Conservation (phyloP, 1,140 invertebrate species). For the Heliconius congener region DNA sequence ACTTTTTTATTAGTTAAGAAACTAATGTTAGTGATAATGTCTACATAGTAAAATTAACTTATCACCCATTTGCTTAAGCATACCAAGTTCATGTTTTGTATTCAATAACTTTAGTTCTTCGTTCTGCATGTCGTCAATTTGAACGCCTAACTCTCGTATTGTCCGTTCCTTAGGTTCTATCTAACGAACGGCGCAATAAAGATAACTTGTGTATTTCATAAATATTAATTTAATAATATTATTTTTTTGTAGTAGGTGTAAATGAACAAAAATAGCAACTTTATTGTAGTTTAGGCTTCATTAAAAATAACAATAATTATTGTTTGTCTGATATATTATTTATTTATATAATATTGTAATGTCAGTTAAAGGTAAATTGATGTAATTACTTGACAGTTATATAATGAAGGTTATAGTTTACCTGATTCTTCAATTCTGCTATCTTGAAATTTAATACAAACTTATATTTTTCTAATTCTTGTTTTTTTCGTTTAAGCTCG, state of each 20-base stretch:
- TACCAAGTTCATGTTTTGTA: conserved; percentile 76
- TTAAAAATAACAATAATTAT: neutral
- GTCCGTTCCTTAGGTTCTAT: conserved; percentile 86
- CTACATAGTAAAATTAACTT: neutral
- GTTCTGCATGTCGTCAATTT: conserved; percentile 85
- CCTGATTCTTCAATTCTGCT: conserved; percentile 89
- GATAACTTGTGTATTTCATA: neutral
- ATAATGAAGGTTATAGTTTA: conserved; percentile 32
- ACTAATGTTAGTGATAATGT: neutral
- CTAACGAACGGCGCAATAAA: conserved; percentile 46
- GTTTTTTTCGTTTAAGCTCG: conserved; percentile 91
- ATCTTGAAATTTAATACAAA: conserved; percentile 95
- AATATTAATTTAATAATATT: neutral
- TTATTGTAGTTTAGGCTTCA: neutral
- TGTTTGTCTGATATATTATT: neutral
- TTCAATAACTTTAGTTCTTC: conserved; percentile 73
- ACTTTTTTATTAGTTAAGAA: conserved; percentile 57
- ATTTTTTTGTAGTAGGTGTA: neutral
- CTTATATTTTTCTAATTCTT: conserved; percentile 94
- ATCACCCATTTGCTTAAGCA: conserved; percentile 10
- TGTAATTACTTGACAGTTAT: neutral
- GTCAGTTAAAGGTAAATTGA: neutral
- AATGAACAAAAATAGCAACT: neutral
- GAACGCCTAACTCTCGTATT: conserved; percentile 86
- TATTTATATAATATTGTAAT: neutral